A percentile compares a stretch with the other conserved stretches of the same genome.
Conservation (phyloP, 2,888 invertebrate species). For the Antheraea yamamai region DNA sequence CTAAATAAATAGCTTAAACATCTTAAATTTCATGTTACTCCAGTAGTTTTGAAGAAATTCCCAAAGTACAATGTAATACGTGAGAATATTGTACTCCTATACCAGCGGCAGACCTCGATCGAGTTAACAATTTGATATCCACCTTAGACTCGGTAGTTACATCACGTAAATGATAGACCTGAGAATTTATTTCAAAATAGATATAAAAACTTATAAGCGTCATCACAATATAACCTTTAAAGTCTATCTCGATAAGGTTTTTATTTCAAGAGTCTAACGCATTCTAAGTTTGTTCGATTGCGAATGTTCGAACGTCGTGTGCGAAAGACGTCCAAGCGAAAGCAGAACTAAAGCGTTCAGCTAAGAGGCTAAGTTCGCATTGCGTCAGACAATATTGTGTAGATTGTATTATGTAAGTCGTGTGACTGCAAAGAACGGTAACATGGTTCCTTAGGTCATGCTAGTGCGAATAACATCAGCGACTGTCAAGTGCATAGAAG, state of each 20-base stretch:
- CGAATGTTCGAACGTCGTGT: conserved; percentile 52
- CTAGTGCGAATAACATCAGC: conserved; percentile 75
- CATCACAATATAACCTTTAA: conserved; percentile 2
- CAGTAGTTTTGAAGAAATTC: conserved; percentile 40
- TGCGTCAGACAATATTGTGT: conserved; percentile 59
- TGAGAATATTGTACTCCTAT: conserved; percentile 28
- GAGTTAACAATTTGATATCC: conserved; percentile 59
- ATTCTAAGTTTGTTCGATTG: conserved; percentile 47
- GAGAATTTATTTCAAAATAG: conserved; percentile 42
- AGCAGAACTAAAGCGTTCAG: conserved; percentile 59
- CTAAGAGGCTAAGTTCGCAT: conserved; percentile 60
- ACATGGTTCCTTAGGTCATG: conserved; percentile 76
- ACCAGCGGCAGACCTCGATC: conserved; percentile 47
- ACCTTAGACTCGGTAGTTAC: conserved; percentile 65
- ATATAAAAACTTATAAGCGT: conserved; percentile 33
- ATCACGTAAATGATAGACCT: conserved; percentile 74
- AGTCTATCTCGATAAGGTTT: conserved; percentile 41
- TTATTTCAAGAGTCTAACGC: conserved; percentile 37
- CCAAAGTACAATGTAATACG: conserved; percentile 51
- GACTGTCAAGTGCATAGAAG: conserved; percentile 75
- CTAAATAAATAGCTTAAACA: too few relatives aligned
- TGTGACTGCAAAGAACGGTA: conserved; percentile 73
- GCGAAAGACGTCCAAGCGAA: conserved; percentile 58
- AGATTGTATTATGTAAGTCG: conserved; percentile 74
- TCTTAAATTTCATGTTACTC: neutral